These are phyloP conservation scores for Meteorus sp. DNA, from an alignment of 1,140 invertebrate genomes.

Conservation along the genomic window DNA sequence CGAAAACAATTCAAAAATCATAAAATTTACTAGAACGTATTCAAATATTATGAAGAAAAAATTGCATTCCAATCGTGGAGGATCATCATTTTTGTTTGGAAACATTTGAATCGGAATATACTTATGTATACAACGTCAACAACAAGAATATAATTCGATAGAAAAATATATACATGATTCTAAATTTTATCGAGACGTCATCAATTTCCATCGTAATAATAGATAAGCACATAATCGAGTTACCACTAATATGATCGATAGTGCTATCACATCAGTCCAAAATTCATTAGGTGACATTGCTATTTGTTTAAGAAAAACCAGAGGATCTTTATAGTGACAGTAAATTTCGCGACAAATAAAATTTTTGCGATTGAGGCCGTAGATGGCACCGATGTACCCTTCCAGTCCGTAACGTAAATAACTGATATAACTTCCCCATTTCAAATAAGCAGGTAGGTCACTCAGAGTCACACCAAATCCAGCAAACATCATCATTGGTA, in stretches of 20 bases:
- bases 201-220: conserved; percentile 78
- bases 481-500: conserved; percentile 87
- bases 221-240: conserved; percentile 76
- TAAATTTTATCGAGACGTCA: conserved; percentile 64
- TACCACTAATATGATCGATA: conserved; percentile 71
- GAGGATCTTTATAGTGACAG: conserved; percentile 77
- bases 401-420: conserved; percentile 89
- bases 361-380: conserved; percentile 70
- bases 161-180: no score
- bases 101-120: no score
- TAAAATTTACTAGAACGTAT: no score
- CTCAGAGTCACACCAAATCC: conserved; percentile 77
- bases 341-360: conserved; percentile 68
- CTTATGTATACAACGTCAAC: neutral
- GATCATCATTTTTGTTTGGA: no score
- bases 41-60: no score
- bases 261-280: conserved; percentile 78
- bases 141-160: neutral
- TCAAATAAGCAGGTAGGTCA: conserved; percentile 77
- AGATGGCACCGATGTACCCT: conserved; percentile 78
- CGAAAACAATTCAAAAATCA: no score
- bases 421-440: conserved; percentile 86
- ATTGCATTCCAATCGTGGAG: no score
- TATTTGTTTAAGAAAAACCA: conserved; percentile 76
- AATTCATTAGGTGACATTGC: conserved; percentile 80